Conservation (phyloP, 2,797 vertebrate species). For the Dermochelys coriacea region DNA sequence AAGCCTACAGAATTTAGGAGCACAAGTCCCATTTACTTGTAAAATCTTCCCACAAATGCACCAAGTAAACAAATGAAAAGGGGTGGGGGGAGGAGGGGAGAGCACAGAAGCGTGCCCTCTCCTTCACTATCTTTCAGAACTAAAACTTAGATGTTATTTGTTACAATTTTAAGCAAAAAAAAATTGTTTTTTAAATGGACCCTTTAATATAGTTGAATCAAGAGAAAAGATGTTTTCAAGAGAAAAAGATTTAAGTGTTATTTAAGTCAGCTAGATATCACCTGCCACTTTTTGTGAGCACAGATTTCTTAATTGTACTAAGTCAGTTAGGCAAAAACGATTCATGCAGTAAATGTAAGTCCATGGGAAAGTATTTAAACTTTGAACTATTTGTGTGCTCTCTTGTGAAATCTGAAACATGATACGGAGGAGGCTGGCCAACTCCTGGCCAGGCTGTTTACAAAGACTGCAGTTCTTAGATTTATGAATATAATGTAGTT, state of each 20-base stretch:
- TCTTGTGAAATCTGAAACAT: conserved; percentile 6
- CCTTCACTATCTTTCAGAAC: background rate
- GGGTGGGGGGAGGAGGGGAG: background rate
- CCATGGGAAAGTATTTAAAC: conserved; percentile 50
- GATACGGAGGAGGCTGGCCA: background rate
- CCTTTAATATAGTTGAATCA: background rate
- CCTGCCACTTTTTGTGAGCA: background rate
- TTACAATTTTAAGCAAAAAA: background rate
- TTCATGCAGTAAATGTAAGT: conserved; percentile 31
- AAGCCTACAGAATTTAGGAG: background rate
- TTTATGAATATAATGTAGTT: background rate
- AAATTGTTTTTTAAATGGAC: background rate
- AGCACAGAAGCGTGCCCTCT: background rate
- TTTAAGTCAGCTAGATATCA: background rate
- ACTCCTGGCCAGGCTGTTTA: background rate
- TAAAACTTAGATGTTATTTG: background rate
- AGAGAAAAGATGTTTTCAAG: background rate
- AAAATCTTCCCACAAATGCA: background rate
- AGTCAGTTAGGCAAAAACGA: conserved; percentile 9
- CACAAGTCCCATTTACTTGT: background rate
- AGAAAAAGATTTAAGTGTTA: background rate
- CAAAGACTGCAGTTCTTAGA: background rate
- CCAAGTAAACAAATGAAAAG: background rate
- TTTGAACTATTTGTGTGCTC: background rate
- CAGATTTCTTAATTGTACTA: background rate